phyloP scores from a whole-genome alignment of 1,140 invertebrate genomes.

The Brachionus koreanus region DNA sequence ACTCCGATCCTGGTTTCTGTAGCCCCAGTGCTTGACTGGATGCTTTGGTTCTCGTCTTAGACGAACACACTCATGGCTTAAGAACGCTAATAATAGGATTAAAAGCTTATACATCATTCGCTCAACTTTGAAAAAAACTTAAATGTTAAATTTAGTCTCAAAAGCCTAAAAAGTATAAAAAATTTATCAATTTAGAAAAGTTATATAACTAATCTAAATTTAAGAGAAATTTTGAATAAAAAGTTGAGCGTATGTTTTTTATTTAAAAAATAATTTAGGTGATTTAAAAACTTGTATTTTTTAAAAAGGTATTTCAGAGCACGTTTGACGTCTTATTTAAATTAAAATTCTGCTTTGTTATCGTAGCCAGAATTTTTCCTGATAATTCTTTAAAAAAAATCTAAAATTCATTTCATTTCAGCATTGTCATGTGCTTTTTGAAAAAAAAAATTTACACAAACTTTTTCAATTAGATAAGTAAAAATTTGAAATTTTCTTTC shows the following conservation, averaged over 20 bases:
- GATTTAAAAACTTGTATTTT: not conserved
- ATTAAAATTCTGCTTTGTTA: not conserved
- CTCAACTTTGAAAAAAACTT: not conserved
- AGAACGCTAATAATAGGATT: slow-evolving; percentile 40
- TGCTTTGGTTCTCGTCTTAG: not conserved
- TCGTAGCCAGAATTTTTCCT: not conserved
- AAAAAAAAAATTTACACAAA: not conserved
- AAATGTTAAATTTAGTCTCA: not conserved
- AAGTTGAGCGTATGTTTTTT: not conserved
- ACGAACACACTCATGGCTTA: not conserved
- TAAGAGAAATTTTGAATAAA: not conserved
- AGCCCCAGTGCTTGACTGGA: slow-evolving; percentile 29
- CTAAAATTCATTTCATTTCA: no score
- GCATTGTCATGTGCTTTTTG: not conserved
- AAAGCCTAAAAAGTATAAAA: not conserved
- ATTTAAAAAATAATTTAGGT: not conserved
- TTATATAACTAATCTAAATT: not conserved
- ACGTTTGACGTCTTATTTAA: not conserved
- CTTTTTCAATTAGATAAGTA: not conserved
- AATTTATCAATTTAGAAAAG: not conserved
- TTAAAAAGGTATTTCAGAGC: not conserved
- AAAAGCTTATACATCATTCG: slow-evolving; percentile 46
- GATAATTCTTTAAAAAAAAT: not conserved
- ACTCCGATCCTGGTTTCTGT: not conserved
- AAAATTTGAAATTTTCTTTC: not conserved